Evolutionary conservation across 2,113 vertebrate genomes (phyloP).

Genomic region (Stegostoma tigrinum): DNA sequence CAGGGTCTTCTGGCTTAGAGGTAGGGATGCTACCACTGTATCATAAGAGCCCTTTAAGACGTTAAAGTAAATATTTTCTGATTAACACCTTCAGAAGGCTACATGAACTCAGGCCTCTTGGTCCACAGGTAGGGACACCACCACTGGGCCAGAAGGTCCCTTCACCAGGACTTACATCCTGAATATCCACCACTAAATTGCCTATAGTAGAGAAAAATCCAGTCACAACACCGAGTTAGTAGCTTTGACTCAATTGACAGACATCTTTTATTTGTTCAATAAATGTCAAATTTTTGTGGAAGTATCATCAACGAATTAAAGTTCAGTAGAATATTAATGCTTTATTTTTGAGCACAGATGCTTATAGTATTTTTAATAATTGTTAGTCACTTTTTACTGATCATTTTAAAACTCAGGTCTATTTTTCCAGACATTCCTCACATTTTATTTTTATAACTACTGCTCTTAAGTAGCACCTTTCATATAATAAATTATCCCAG

Average conservation of each 20-base stretch:
- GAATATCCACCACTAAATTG: not conserved
- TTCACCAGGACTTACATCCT: not conserved
- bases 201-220: not conserved
- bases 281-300: too few species aligned
- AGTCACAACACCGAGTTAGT: not conserved
- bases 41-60: too few species aligned
- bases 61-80: too few species aligned
- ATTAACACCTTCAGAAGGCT: too few species aligned
- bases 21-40: too few species aligned
- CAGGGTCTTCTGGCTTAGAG: too few species aligned
- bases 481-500: not conserved
- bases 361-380: not conserved
- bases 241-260: not conserved
- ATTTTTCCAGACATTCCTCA: not conserved
- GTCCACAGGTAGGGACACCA: too few species aligned
- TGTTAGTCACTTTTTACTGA: not conserved
- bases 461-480: not conserved
- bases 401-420: not conserved
- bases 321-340: not conserved
- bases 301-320: not conserved
- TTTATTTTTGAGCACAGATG: not conserved
- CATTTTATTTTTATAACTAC: not conserved
- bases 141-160: too few species aligned
- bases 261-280: not conserved
- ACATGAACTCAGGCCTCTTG: too few species aligned